These are phyloP conservation scores for Oceanodroma tethys DNA, from an alignment of 2,113 vertebrate species.

Conservation along the genomic window DNA sequence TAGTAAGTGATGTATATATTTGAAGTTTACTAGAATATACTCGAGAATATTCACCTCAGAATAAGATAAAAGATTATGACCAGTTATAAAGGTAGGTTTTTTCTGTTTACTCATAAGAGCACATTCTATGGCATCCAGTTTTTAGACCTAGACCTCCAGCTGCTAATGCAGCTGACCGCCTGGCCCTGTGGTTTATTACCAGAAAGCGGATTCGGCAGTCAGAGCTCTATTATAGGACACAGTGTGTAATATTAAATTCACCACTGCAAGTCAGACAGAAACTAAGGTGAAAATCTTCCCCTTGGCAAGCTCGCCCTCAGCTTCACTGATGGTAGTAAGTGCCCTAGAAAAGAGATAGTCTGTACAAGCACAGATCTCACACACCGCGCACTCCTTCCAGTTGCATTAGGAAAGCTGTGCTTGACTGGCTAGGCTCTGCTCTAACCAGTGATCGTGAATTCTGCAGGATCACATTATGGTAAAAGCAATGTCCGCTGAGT, in stretches of 20 bases:
- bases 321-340: not conserved
- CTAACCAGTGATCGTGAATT: not conserved
- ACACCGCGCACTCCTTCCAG: not conserved
- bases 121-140: not conserved
- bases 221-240: not conserved
- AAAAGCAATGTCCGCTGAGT: fast-evolving
- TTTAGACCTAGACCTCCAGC: not conserved
- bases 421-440: not conserved
- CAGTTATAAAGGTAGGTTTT: not conserved
- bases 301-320: not conserved
- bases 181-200: not conserved
- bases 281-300: not conserved
- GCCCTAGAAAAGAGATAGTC: not conserved
- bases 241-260: not conserved
- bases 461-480: not conserved
- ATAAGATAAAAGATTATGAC: fast-evolving
- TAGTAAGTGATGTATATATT: not conserved
- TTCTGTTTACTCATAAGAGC: not conserved
- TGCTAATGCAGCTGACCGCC: not conserved
- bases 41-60: not conserved
- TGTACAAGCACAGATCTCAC: not conserved
- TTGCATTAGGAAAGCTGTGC: not conserved
- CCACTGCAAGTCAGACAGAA: not conserved
- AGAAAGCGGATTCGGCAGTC: not conserved
- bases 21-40: not conserved